These are phyloP conservation scores for Rhizoglyphus robini DNA, from an alignment of 1,140 invertebrate genomes.

Conservation along the genomic window DNA sequence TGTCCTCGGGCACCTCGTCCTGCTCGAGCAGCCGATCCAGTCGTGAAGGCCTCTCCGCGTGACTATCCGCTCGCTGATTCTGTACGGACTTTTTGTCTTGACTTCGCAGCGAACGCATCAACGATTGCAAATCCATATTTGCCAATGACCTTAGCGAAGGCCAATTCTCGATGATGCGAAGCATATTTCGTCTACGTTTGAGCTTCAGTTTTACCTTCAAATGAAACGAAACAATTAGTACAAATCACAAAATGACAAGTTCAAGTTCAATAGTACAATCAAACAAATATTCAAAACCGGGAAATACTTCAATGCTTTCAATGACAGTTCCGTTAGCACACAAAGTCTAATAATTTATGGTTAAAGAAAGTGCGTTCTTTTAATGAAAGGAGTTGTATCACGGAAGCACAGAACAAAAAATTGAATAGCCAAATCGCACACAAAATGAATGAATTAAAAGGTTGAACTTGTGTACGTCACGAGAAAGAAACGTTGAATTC, in stretches of 20 bases:
- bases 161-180: constrained; percentile 20
- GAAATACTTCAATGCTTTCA: too few species aligned
- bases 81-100: constrained; percentile 7
- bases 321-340: too few species aligned
- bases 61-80: neutral
- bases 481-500: too few species aligned
- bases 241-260: neutral
- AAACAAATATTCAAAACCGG: neutral
- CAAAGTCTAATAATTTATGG: neutral
- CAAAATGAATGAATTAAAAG: too few species aligned
- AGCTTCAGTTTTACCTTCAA: constrained; percentile 15
- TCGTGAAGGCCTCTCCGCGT: constrained; percentile 47
- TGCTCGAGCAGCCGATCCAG: constrained; percentile 88
- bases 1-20: constrained; percentile 70
- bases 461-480: too few species aligned
- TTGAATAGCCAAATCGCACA: too few species aligned
- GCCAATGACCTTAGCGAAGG: neutral
- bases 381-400: too few species aligned
- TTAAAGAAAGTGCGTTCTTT: neutral
- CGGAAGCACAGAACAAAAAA: too few species aligned
- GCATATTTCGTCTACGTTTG: constrained; percentile 13
- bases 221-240: neutral
- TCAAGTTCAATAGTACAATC: neutral
- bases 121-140: constrained; percentile 17
- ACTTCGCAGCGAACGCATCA: constrained; percentile 6